Base-by-base conservation (phyloP, 2,888 invertebrate genomes). In the Stegana nigrithorax region DNA sequence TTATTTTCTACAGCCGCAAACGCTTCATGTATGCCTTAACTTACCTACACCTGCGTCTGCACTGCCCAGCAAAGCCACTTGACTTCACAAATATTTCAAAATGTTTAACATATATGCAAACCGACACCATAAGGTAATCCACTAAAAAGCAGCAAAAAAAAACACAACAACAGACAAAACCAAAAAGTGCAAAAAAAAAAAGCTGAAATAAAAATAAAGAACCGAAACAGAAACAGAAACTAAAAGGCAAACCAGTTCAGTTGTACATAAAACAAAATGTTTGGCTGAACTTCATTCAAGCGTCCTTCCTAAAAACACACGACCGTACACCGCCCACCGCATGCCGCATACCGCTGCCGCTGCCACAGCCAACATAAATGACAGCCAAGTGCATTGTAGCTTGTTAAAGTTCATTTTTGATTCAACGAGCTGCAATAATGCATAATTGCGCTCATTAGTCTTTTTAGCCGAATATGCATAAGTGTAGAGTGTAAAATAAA, bases 401-500 rank as follows among this genome's bases (percentile, higher is more conserved):
- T 80, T 80, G 80, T 77, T 77, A 77, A 77, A 80, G 76, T 77
- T 78, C 77, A 80, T 78, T 79, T 75, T 80, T 75, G 74, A 80
- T 75, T 79, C 77, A 77, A 75, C 81, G 81, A 73, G 73, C 80
- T 73, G 74, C 82, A 81, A 83, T 80, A 81, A 81, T 78, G 80
- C 81, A 81, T 83, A 83, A 83, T 82, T 81, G 81, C 80, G 81
- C 83, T 82, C 83, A 81, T 81, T 81, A 81, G 81, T 82, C 83
- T 78, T 76, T 76, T 80, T 80, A 69, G 76, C 69, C 78, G 73
- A 67, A n/a, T n/a, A n/a, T n/a, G n/a, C n/a, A n/a, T n/a, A n/a
- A n/a, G n/a, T n/a, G n/a, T n/a, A n/a, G n/a, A n/a, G n/a, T n/a
- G n/a, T n/a, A n/a, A n/a, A n/a, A n/a, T n/a, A n/a, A n/a, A 55